Evolutionary conservation across 1,140 invertebrate genomes (phyloP), one percentile per base, ranked within the genome.

Genomic region (Sminthurinus signatus): DNA sequence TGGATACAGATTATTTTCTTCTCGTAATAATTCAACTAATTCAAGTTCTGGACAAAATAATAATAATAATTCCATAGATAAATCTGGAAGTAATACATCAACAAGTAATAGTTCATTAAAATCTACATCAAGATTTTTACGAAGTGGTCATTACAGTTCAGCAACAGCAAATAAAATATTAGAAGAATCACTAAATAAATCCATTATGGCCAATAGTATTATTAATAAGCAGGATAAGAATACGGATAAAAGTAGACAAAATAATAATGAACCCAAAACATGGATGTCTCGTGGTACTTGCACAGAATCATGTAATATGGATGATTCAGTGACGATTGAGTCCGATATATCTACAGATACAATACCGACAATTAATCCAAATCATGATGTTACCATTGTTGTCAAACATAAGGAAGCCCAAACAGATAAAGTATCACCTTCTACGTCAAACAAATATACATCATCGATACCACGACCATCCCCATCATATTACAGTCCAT

Each of bases 391-490:
- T n/a, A 46, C 51, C 17, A 61, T 51, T 31, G 68, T 70, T n/a
- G 29, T 61, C 14, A 70, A 70, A 43, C 43, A 62, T 36, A 70
- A 70, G 62, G 60, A 29, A 28, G 42, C 56, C 36, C 69, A 71
- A 56, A 71, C 69, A 50, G 69, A 68, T 15, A 21, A 27, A 21
- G 31, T 46, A n/a, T 31, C 44, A 19, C 27, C 25, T 25, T 25
- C 50, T 2, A 25, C 67, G 27, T 14, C 39, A n/a, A 19, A 48
- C 15, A 57, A 64, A 31, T 55, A 46, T 36, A 32, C 65, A 23
- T 68, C 67, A 28, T 55, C 64, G 2, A 68, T 71, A 17, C 70
- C 70, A 5, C 8, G 70, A 58, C 70, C 70, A 14, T 66, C 66
- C 2, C 29, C 60, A 23, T 60, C 44, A n/a, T 63, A 60, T 44